phyloP scores from a whole-genome alignment of 1,140 invertebrate species.

The Lepeophtheirus salmonis region DNA sequence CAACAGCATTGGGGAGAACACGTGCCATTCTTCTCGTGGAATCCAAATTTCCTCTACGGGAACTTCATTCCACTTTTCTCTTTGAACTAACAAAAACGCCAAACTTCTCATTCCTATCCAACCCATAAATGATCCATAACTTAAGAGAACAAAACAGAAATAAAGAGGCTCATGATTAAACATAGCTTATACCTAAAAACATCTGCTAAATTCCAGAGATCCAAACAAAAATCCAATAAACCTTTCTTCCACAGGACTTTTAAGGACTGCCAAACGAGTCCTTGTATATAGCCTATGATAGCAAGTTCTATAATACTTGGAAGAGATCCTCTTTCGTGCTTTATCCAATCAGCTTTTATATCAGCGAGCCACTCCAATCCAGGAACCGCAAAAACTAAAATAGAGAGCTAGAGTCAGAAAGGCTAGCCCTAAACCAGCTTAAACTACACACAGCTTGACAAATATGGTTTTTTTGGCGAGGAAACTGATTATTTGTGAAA shows the following conservation, averaged over 20 bases:
- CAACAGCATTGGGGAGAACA: constrained; percentile 80
- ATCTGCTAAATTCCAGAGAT: constrained; percentile 94
- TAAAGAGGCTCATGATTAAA: background rate
- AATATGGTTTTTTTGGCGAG: too few relatives aligned
- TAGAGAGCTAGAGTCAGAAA: background rate
- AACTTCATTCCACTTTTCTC: constrained; percentile 21
- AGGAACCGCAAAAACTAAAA: constrained; percentile 6
- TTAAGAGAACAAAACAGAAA: background rate
- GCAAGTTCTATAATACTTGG: constrained; percentile 8
- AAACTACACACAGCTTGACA: too few relatives aligned
- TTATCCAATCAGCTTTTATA: constrained; percentile 7
- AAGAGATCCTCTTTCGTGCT: constrained; percentile 14
- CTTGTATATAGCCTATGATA: constrained; percentile 29
- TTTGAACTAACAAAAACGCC: constrained; percentile 23
- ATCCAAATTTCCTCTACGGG: constrained; percentile 37
- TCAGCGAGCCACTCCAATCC: constrained; percentile 1
- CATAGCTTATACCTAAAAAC: constrained; percentile 34
- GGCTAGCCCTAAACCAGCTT: too few relatives aligned
- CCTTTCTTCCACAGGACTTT: constrained; percentile 73
- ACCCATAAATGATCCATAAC: constrained; percentile 19
- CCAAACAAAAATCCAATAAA: constrained; percentile 55
- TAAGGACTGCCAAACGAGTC: constrained; percentile 75
- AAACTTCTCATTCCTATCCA: constrained; percentile 3
- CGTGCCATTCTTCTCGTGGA: constrained; percentile 65
- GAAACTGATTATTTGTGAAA: too few relatives aligned